These are phyloP conservation scores for Dolichotis patagonum DNA, from an alignment of 2,113 vertebrate genomes.

Conservation along the genomic window DNA sequence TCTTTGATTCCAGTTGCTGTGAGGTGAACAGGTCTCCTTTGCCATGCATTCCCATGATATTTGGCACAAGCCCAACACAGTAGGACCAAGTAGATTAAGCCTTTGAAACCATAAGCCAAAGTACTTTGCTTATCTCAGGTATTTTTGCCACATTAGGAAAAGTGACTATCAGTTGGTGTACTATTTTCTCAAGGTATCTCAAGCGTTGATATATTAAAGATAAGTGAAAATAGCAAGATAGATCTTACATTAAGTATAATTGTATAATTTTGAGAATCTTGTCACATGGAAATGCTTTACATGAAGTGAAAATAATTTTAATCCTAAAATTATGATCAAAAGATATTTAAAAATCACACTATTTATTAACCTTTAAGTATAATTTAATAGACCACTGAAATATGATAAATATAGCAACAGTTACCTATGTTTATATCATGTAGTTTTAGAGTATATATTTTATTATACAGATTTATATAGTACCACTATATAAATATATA, in stretches of 20 bases:
- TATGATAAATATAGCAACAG: background rate
- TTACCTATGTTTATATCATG: background rate
- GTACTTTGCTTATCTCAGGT: background rate
- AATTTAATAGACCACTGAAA: background rate
- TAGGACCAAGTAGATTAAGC: background rate
- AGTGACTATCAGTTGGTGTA: background rate
- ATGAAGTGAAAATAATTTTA: background rate
- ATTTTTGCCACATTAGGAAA: background rate
- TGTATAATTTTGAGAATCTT: constrained; percentile 1
- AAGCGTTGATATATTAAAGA: background rate
- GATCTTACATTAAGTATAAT: background rate
- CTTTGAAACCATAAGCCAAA: background rate
- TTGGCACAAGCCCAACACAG: background rate
- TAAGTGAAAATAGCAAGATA: constrained; percentile 20
- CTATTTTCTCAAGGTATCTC: constrained; percentile 42
- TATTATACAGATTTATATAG: background rate
- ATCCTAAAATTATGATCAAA: background rate
- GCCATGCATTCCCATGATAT: accelerated
- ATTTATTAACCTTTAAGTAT: background rate
- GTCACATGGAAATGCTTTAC: background rate
- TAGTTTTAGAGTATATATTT: background rate
- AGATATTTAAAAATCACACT: constrained; percentile 7
- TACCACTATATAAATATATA: background rate
- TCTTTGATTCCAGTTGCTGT: too few species aligned
- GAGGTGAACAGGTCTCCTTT: background rate